Evolutionary conservation across 2,113 vertebrate species (phyloP).

Genomic region (Oncorhynchus gorbuscha): DNA sequence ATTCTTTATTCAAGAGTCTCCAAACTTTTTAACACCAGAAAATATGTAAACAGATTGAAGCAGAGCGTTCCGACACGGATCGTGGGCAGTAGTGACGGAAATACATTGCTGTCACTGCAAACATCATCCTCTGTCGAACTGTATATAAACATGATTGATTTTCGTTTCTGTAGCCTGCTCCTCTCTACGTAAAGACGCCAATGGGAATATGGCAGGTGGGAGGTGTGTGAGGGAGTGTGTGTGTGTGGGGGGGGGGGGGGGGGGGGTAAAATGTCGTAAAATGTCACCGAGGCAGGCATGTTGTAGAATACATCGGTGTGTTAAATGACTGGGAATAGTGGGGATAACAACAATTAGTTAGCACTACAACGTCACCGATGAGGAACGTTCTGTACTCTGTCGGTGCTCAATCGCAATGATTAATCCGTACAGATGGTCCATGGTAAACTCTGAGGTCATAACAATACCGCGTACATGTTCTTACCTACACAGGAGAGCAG

Average conservation of each 20-base stretch:
- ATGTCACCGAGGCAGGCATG: constrained; percentile 53
- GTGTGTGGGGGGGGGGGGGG: constrained; percentile 9
- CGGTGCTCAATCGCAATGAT: constrained; percentile 64
- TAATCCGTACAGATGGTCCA: constrained; percentile 53
- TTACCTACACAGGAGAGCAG: no score
- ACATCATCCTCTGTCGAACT: constrained; percentile 43
- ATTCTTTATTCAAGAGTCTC: constrained; percentile 2
- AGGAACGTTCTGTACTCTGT: constrained; percentile 63
- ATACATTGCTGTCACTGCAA: constrained; percentile 56
- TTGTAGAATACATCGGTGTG: constrained; percentile 44
- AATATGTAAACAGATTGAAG: constrained; percentile 27
- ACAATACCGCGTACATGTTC: neutral
- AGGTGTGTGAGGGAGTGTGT: no score
- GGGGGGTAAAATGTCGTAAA: constrained; percentile 61
- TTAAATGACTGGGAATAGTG: constrained; percentile 46
- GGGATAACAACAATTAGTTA: constrained; percentile 74
- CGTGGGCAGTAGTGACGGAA: constrained; percentile 75
- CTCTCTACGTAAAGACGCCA: constrained; percentile 41
- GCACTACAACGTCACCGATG: constrained; percentile 70
- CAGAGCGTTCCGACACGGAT: constrained; percentile 33
- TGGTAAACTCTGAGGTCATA: constrained; percentile 39
- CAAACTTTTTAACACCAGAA: constrained; percentile 31
- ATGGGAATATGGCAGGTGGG: constrained; percentile 62
- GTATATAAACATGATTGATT: constrained; percentile 68
- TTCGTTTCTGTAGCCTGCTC: constrained; percentile 55